Evolutionary conservation across 2,797 vertebrate species (phyloP).

Genomic region (Rhinogobio ventralis): DNA sequence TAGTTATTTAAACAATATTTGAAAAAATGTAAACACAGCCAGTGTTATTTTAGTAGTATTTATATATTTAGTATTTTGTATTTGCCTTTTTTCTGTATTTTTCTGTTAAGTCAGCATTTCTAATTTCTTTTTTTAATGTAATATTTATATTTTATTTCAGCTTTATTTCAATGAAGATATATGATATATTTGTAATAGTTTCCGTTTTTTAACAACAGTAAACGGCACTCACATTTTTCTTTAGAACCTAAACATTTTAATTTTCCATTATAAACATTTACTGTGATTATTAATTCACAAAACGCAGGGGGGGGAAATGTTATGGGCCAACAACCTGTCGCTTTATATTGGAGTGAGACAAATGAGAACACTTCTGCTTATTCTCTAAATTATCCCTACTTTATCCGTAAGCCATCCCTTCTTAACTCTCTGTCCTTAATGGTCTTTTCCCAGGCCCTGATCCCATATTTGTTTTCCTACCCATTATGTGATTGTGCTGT

Average conservation of each 20-base stretch:
- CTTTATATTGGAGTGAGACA: neutral
- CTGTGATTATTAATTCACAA: neutral
- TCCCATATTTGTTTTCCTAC: constrained; percentile 41
- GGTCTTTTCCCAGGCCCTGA: constrained; percentile 19
- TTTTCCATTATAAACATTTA: neutral
- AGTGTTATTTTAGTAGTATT: neutral
- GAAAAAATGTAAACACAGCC: neutral
- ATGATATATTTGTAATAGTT: neutral
- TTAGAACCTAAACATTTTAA: neutral
- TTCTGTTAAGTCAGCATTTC: neutral
- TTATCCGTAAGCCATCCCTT: neutral
- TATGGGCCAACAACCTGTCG: neutral
- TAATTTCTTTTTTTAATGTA: neutral
- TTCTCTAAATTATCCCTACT: neutral
- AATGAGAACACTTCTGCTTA: neutral
- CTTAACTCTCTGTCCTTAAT: constrained; percentile 6
- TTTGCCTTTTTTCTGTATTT: neutral
- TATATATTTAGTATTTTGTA: neutral
- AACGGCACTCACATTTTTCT: neutral
- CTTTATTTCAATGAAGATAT: neutral
- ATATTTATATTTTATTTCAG: neutral
- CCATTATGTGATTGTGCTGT: constrained; percentile 23
- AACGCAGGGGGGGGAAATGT: too few species aligned
- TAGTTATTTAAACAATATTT: neutral
- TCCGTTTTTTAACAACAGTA: neutral